Base-by-base conservation (phyloP, 2,888 invertebrate species). In the Galeruca laticollis region DNA sequence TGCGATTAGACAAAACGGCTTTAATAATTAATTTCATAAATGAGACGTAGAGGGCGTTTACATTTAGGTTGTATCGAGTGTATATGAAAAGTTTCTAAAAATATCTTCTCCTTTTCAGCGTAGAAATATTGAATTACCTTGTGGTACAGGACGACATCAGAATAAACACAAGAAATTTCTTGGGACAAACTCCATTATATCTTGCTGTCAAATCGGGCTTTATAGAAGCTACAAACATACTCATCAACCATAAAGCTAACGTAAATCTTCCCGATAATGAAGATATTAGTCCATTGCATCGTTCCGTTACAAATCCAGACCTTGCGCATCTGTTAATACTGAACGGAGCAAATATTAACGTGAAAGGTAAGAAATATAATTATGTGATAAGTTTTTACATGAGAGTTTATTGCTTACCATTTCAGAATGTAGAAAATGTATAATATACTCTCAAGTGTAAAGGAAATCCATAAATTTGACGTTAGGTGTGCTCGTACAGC, bases 321-420 rank as follows among this genome's bases (percentile, higher is more conserved):
- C 54, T 82, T 33, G 73, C 75, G 0, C 71, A 73, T 43, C 61
- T 77, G 47, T 67, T 82, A 37, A 73, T 82, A 49, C 57, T 75
- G 60, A 75, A 74, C 56, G 81, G 80, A 13, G 82, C 82, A 11
- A 65, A 80, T 49, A 51, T 81, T 8, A 73, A 82, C 69, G 76
- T 31, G 2, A 33, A n/a, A 15, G 56, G 56, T 56, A 56, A n/a
- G 54, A 52, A 5, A 51, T 40, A 40, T 37, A 11, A 37, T 40
- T 40, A n/a, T n/a, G 40, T 40, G n/a, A 40, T n/a, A n/a, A n/a
- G n/a, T n/a, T n/a, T n/a, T n/a, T n/a, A n/a, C n/a, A n/a, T 26
- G 26, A 26, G 6, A 26, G 6, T 26, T 26, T 26, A 26, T 26
- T 26, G 26, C 4, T 26, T 0, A n/a, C n/a, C n/a, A 26, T 26